Base-by-base conservation (phyloP, 2,888 invertebrate species). In the Metacarcinus magister region DNA sequence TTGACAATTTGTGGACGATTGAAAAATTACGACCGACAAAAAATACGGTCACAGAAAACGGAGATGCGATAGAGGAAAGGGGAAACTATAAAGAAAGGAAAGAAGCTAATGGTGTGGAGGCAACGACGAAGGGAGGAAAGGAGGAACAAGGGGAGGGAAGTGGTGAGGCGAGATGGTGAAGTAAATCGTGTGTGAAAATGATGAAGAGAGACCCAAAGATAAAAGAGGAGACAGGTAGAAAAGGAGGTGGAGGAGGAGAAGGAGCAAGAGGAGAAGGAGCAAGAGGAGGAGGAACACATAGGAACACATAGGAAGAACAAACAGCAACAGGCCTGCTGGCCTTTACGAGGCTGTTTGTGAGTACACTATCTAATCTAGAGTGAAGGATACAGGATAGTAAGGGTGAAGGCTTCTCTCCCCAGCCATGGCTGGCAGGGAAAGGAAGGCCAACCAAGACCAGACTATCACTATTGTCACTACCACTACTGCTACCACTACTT, bases 171-270 rank as follows among this genome's bases (percentile, higher is more conserved):
- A 82, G 82, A 82, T 82, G 82, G 82, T 32, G 82, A 82, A 32
- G 82, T 75, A 82, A 82, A 82, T 82, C 82, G 82, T 82, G 82
- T 82, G 82, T 82, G 82, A 82, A 32, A 82, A 82, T 82, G 82
- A 82, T 82, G 82, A 82, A 82, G 82, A 82, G 82, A 82, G 82
- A 82, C 82, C 82, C 82, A 82, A 32, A 82, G 82, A 82, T 82
- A 82, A 82, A 82, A 82, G 82, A 82, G 82, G 16, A 82, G 82
- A 82, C 10, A 28, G 82, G 32, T 13, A 13, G 82, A 82, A 28
- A 10, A 82, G 10, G 82, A 82, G 19, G 82, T 28, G 32, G 82
- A 82, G 32, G 82, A 28, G 82, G 8, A 82, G 28, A 13, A 28
- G 4, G 82, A 82, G 32, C 28, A 28, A 7, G 82, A 82, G 82